Base-by-base conservation (phyloP, 2,797 vertebrate species). In the Anguilla obscura region DNA sequence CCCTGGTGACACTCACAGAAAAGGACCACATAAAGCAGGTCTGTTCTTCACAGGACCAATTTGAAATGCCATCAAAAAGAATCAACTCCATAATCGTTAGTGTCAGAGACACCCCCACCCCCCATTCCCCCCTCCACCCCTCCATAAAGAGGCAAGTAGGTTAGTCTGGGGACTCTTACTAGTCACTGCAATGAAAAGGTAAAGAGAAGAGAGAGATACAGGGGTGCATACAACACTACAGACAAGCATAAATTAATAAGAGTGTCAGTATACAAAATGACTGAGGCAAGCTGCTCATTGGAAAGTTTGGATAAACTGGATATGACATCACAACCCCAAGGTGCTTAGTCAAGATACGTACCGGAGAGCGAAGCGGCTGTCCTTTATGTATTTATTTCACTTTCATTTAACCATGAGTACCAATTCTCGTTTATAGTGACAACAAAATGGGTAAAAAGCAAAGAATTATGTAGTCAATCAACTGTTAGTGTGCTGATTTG, bases 51-150 rank as follows among this genome's bases (percentile, higher is more conserved):
- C 8, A 52, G 24, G 60, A 40, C 71, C 80, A 50, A 87, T 76
- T 87, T 76, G 80, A 27, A 87, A 16, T 21, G 24, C 27, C 16
- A 80, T n/a, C 86, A 33, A 87, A 80, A 58, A 14, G 52, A 52
- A 52, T 52, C 86, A 87, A 24, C 52, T 48, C 24, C 74, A 40
- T 40, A 56, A 27, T 87, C 56, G 52, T 69, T 76, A 86, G 66
- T 63, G 40, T 79, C 66, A 54, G 21, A 86, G 86, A 45, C 48
- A n/a, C 74, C 48, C 69, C 50, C 66, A 16, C 40, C 40, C 40
- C 40, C 40, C 40, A 3, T 3, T 86, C 40, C 74, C 48, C 69
- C 50, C 66, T 27, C 40, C 40, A 45, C 40, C 40, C 40, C 40
- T 45, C 27, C 16, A 84, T 84, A 56, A 52, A 52, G n/a, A n/a